Percentiles rank a stretch among this genome's conserved stretches.
These are phyloP conservation scores for Dendronephthya gigantea DNA, from an alignment of 64 coral and sea anemone genomes.

Conservation along the genomic window DNA sequence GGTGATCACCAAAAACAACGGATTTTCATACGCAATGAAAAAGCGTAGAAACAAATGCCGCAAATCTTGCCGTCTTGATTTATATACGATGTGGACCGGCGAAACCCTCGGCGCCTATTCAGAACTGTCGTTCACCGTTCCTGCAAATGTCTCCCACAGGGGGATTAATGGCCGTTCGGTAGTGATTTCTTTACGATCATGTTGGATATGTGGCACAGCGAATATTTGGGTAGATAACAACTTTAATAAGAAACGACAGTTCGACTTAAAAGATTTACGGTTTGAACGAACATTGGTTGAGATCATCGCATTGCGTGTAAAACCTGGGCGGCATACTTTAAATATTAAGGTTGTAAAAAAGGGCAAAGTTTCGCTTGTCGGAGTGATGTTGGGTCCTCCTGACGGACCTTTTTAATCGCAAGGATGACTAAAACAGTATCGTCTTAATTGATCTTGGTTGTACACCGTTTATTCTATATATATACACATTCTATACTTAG, in stretches of 20 bases:
- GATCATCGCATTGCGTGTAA: conserved; percentile 30
- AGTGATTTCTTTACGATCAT: conserved; percentile 38
- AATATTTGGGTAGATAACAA: conserved; percentile 42
- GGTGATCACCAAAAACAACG: conserved; percentile 13
- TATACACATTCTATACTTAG: no score
- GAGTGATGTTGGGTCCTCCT: conserved; percentile 55
- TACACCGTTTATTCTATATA: no score
- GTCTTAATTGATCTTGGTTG: no score
- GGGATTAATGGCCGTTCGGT: conserved; percentile 21
- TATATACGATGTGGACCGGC: conserved; percentile 43
- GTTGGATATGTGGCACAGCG: conserved; percentile 33
- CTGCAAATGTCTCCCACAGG: not conserved
- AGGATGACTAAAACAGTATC: no score
- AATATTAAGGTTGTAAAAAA: conserved; percentile 36
- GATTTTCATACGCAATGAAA: not conserved
- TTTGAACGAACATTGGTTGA: conserved; percentile 40
- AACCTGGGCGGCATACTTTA: conserved; percentile 39
- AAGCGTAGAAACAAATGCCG: not conserved
- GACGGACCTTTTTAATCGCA: conserved; percentile 9
- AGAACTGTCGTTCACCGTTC: conserved; percentile 32
- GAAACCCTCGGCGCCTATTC: not conserved
- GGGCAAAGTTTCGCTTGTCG: conserved; percentile 44
- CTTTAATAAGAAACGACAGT: not conserved
- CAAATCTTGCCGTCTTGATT: conserved; percentile 29
- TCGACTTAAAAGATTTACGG: conserved; percentile 14